Evolutionary conservation across 2,888 invertebrate species (phyloP).

Genomic region (Automeris io): DNA sequence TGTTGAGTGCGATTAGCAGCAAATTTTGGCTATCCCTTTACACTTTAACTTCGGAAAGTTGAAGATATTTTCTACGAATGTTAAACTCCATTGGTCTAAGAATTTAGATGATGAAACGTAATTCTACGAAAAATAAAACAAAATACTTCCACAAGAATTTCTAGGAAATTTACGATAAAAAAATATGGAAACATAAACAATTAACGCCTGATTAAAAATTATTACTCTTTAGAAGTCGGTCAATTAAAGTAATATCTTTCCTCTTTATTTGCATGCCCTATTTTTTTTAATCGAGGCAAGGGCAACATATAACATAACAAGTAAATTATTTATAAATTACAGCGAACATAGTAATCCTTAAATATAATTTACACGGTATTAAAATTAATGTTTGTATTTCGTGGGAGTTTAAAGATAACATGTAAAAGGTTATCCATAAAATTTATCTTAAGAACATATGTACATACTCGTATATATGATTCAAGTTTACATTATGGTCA

Average conservation of each 20-base stretch:
- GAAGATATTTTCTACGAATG: too few species aligned
- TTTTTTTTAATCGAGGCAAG: constrained; percentile 3
- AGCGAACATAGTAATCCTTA: too few species aligned
- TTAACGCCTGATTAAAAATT: not conserved
- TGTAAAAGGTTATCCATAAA: not conserved
- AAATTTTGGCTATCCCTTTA: too few species aligned
- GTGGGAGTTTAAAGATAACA: not conserved
- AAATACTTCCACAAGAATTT: too few species aligned
- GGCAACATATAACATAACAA: not conserved
- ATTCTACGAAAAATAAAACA: too few species aligned
- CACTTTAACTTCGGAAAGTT: too few species aligned
- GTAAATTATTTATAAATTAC: not conserved
- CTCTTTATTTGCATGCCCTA: constrained; percentile 1
- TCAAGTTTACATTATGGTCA: too few species aligned
- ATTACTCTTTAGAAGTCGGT: not conserved
- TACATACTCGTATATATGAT: too few species aligned
- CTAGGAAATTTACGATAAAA: not conserved
- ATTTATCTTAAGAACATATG: not conserved
- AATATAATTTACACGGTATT: not conserved
- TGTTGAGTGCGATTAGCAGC: too few species aligned
- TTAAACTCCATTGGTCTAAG: too few species aligned
- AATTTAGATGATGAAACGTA: too few species aligned
- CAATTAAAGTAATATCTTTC: constrained; percentile 1
- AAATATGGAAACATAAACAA: not conserved
- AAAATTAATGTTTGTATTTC: not conserved